Conservation (phyloP, 2,888 invertebrate species). For the Stenolophus ochropezus region DNA sequence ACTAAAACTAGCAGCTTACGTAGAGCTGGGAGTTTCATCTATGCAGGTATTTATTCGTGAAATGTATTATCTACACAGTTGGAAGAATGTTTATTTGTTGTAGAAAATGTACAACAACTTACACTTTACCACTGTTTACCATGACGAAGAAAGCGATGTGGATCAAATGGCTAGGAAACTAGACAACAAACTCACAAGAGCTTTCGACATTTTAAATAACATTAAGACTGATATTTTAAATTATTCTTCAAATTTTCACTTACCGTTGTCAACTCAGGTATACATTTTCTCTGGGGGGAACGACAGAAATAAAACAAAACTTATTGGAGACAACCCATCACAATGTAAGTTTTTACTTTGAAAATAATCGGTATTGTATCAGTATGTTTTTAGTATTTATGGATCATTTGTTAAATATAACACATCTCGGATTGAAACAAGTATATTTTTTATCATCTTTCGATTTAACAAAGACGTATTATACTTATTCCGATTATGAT, state of each 20-base stretch:
- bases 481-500: constrained; percentile 47
- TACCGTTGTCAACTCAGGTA: constrained; percentile 62
- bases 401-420: constrained; percentile 63
- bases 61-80: neutral
- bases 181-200: constrained; percentile 68
- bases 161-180: constrained; percentile 68
- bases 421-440: constrained; percentile 66
- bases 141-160: constrained; percentile 68
- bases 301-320: constrained; percentile 5
- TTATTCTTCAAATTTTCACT: constrained; percentile 41
- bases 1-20: constrained; percentile 38
- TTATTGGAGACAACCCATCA: constrained; percentile 32
- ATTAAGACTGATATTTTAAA: constrained; percentile 68
- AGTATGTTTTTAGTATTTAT: constrained; percentile 61
- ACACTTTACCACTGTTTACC: constrained; percentile 67
- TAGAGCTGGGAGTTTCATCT: constrained; percentile 48
- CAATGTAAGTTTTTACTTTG: constrained; percentile 20
- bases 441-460: constrained; percentile 70
- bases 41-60: constrained; percentile 38
- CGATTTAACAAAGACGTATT: constrained; percentile 65
- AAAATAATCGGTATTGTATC: neutral
- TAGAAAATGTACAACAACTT: constrained; percentile 70
- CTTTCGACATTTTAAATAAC: constrained; percentile 68
- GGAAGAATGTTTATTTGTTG: constrained; percentile 60
- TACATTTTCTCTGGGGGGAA: constrained; percentile 55